Base-by-base conservation (phyloP, 2,888 invertebrate species). In the Miltochrista miniata region DNA sequence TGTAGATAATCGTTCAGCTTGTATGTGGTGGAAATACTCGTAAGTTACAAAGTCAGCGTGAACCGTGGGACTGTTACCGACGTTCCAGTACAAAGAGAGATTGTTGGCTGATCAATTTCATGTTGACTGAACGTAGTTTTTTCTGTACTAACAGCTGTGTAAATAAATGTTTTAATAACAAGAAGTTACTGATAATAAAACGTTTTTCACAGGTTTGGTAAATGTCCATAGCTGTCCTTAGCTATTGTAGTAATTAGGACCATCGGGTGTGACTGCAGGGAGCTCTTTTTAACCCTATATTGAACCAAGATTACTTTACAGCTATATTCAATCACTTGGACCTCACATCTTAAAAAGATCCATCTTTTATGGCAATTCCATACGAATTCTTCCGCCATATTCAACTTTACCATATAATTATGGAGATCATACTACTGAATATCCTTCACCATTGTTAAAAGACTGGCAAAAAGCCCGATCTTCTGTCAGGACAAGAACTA, bases 1-100 rank as follows among this genome's bases (percentile, higher is more conserved):
- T 82, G 81, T 68, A 74, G 70, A 74, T 87, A 87, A 90, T 89
- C 83, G 68, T 56, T 51, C 51, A 52, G 55, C 59, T 54, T 59
- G 70, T 66, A 69, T 68, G 70, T 62, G 56, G 68, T 55, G 65
- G 64, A 71, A 67, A 62, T 69, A 59, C 60, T 67, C 18, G 18
- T 70, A 61, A 61, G 48, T 48, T 14, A 49, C 7, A 14, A 39
- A 49, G 10, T 24, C 7, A n/a, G 61, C 38, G 58, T 49, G 54
- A 39, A 64, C 51, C 72, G 74, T 74, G 76, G 64, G 77, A 74
- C 35, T 43, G n/a, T n/a, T n/a, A n/a, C n/a, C n/a, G n/a, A n/a
- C n/a, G n/a, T 45, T 39, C 43, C 14, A 35, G 46, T 44, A 29
- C n/a, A 34, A 10, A 46, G 54, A 48, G 44, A 55, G 49, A 56